A percentile compares a stretch with the other conserved stretches of the same genome.
These are phyloP conservation scores for Trichopria drosophilae DNA, from an alignment of 2,888 invertebrate genomes.

Conservation along the genomic window DNA sequence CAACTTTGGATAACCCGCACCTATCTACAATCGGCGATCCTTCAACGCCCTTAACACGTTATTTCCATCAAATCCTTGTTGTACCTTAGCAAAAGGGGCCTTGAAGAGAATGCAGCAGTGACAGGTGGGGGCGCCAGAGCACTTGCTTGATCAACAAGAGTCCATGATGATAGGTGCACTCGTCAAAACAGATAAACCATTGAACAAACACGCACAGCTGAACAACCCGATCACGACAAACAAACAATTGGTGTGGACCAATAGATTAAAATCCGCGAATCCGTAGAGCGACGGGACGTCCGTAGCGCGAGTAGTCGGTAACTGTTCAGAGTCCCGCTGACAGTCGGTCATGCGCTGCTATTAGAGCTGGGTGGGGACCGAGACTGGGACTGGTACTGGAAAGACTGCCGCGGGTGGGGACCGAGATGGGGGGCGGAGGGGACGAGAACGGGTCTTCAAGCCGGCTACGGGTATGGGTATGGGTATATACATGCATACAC, in stretches of 20 bases:
- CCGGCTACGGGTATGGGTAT: slow-evolving; percentile 18
- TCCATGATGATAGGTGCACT: too few species aligned
- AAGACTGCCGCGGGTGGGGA: slow-evolving; percentile 22
- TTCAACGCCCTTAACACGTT: too few species aligned
- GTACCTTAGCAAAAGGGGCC: too few species aligned
- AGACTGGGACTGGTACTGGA: too few species aligned
- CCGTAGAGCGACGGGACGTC: slow-evolving; percentile 36
- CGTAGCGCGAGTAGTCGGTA: slow-evolving; percentile 49
- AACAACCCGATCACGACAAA: slow-evolving; percentile 20
- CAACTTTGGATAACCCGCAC: too few species aligned
- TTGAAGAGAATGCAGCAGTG: too few species aligned
- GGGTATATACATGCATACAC: slow-evolving; percentile 18
- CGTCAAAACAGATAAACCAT: neutral
- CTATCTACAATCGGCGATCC: too few species aligned
- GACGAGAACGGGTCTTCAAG: slow-evolving; percentile 35
- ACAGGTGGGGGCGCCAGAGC: too few species aligned
- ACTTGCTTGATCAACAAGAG: too few species aligned
- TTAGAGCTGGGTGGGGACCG: slow-evolving; percentile 35
- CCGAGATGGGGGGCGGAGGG: slow-evolving; percentile 12
- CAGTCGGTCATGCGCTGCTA: slow-evolving; percentile 43
- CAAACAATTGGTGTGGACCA: too few species aligned
- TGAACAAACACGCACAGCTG: slow-evolving; percentile 5
- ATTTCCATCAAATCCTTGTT: too few species aligned
- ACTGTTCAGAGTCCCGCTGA: slow-evolving; percentile 51
- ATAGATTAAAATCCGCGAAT: too few species aligned